Percentiles rank a stretch among this genome's conserved stretches.
Evolutionary conservation across 2,888 invertebrate genomes (phyloP).

Genomic region (Andrena fulva): DNA sequence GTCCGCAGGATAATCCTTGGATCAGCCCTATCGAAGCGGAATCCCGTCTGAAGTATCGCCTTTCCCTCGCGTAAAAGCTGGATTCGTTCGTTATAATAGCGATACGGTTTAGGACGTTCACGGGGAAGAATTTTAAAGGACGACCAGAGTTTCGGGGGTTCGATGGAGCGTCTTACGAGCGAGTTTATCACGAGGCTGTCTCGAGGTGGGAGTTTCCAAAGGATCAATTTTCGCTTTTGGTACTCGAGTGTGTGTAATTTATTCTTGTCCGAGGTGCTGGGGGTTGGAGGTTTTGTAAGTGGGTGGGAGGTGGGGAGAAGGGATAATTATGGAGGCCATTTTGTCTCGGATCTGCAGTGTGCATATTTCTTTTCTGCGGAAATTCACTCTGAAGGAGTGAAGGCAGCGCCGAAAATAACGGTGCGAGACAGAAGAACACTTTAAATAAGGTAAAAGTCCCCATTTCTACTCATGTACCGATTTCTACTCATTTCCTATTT

Average conservation of each 20-base stretch:
- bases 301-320: too few species aligned
- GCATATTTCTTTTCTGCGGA: too few species aligned
- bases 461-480: too few species aligned
- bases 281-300: too few species aligned
- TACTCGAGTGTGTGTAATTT: not conserved
- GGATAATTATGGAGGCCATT: too few species aligned
- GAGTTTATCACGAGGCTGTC: not conserved
- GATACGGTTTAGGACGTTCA: constrained; percentile 19
- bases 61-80: constrained; percentile 45
- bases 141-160: not conserved
- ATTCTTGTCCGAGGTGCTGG: not conserved
- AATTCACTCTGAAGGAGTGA: too few species aligned
- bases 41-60: constrained; percentile 63
- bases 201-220: not conserved
- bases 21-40: constrained; percentile 65
- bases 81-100: constrained; percentile 47
- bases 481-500: too few species aligned
- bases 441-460: too few species aligned
- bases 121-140: constrained; percentile 22
- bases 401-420: too few species aligned
- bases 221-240: not conserved
- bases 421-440: too few species aligned
- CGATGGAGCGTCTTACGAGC: not conserved
- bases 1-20: constrained; percentile 72
- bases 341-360: too few species aligned